Evolutionary conservation across 2,888 invertebrate genomes (phyloP), one percentile per base, ranked within the genome.

Genomic region (Diadegma fenestrale): DNA sequence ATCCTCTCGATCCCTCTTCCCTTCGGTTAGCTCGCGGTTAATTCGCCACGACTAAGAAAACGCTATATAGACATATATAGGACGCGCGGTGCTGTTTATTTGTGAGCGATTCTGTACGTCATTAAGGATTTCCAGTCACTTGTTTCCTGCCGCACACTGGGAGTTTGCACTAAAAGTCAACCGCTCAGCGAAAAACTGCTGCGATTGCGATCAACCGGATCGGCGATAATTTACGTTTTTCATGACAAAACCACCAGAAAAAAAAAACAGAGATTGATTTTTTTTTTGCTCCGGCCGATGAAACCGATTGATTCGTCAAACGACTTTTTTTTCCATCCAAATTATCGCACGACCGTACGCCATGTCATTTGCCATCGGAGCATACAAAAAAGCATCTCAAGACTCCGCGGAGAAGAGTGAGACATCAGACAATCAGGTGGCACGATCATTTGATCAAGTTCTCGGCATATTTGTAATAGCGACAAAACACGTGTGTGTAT

Each of bases 361-460:
- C 37, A 37, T 61, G 61, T 75, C 8, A 41, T 71, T 71, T 71
- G 19, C 37, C 51, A 12, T 33, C 5, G 6, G 12, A 33, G 14
- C 19, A 14, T 0, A 33, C 12, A n/a, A n/a, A 51, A 58, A 43
- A 41, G 5, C 7, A 19, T 64, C 66, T 2, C 41, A 61, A 73
- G 61, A 51, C 61, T n/a, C n/a, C n/a, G n/a, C n/a, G n/a, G 30
- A 26, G 17, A 10, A 26, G 64, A 85, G 68, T 85, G 85, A 85
- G 85, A 79, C 68, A 79, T 85, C 85, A 75, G 86, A 91, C 90
- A 90, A 92, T 92, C 92, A 90, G 90, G 89, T 89, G 86, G 86
- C 89, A 88, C 90, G 90, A 92, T 92, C 91, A 93, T 92, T 92
- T 91, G 91, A 93, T 93, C 92, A 92, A 87, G 89, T 87, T 89